Conservation (phyloP, 1,140 invertebrate genomes). For the Lerema accius region DNA sequence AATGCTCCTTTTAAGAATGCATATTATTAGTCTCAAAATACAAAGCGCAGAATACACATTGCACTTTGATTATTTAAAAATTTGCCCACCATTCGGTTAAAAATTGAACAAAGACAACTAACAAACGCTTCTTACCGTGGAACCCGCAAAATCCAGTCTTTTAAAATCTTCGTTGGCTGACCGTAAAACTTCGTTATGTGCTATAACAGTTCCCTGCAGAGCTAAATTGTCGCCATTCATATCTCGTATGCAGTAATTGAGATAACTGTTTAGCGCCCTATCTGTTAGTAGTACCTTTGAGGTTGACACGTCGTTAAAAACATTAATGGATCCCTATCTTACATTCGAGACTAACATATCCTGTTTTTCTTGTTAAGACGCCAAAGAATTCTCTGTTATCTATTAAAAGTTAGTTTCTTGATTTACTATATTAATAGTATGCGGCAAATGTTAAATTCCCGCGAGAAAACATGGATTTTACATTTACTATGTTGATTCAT, state of each 20-base stretch:
- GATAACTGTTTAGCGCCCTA: constrained; percentile 32
- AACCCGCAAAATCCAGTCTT: no score
- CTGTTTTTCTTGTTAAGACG: constrained; percentile 24
- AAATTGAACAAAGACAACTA: no score
- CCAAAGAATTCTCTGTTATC: neutral
- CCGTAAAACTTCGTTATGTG: neutral
- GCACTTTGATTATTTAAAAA: no score
- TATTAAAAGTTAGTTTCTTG: neutral
- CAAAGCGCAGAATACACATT: no score
- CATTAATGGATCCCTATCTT: constrained; percentile 25
- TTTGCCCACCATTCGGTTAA: no score
- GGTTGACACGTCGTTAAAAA: constrained; percentile 29
- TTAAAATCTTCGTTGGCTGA: neutral
- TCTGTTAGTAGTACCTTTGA: constrained; percentile 19
- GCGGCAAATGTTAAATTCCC: no score
- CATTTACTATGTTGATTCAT: no score
- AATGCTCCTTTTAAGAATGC: no score
- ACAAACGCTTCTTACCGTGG: no score
- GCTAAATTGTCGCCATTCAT: constrained; percentile 33
- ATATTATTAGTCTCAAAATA: no score
- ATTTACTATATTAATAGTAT: neutral
- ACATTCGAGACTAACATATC: constrained; percentile 19
- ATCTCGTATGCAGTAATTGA: constrained; percentile 27
- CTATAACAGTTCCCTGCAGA: constrained; percentile 11
- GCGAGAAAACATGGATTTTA: no score